Evolutionary conservation across 2,888 invertebrate genomes (phyloP).

Genomic region (Pristionchus exspectatus): DNA sequence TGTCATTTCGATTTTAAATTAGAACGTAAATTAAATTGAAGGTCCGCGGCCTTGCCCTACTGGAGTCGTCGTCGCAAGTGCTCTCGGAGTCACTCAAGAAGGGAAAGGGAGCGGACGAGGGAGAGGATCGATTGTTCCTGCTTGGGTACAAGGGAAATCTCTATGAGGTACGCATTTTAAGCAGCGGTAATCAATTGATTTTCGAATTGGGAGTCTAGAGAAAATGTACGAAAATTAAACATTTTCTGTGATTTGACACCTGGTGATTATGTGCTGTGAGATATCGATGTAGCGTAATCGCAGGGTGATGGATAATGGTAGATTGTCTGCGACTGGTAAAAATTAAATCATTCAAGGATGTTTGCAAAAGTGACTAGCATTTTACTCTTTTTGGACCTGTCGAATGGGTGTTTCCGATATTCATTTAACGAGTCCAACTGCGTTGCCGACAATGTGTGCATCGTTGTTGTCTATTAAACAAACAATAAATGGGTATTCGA

Average conservation of each 20-base stretch:
- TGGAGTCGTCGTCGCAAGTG: slow-evolving; percentile 36
- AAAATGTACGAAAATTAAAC: not conserved
- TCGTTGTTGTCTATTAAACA: no score
- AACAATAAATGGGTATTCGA: no score
- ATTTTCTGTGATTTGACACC: not conserved
- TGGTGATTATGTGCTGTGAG: no score
- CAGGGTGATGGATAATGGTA: no score
- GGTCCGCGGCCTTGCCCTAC: slow-evolving; percentile 38
- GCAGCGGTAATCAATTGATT: not conserved
- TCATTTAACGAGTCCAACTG: not conserved
- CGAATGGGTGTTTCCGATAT: not conserved
- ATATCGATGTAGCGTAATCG: no score
- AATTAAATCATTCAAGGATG: not conserved
- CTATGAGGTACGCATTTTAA: slow-evolving; percentile 24
- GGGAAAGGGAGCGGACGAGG: not conserved
- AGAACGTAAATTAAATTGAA: not conserved
- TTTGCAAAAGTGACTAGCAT: not conserved
- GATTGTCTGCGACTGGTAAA: not conserved
- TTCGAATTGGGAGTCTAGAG: no score
- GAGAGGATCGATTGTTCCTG: slow-evolving; percentile 23
- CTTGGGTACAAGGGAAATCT: slow-evolving; percentile 50
- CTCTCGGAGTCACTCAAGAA: slow-evolving; percentile 5
- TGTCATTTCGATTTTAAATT: no score
- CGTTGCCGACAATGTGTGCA: no score
- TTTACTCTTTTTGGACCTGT: not conserved